Conservation (phyloP, 30 jellyfish, hydroid and myxozoan genomes). For the Cassiopea xamachana region DNA sequence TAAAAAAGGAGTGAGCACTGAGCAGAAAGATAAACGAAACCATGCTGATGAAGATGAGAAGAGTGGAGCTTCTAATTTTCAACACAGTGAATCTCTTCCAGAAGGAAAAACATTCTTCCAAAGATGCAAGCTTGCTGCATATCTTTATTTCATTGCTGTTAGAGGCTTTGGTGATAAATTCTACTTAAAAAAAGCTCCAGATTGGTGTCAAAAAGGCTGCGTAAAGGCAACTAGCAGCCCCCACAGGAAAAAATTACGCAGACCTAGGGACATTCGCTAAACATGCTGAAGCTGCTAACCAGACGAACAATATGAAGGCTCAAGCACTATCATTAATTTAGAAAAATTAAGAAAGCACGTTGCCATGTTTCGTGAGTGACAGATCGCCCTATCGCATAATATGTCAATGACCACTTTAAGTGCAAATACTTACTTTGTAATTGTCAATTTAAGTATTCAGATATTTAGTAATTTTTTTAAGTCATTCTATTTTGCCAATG, state of each 20-base stretch:
- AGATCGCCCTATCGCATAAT: too few relatives aligned
- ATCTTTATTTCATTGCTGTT: slow-evolving; percentile 51
- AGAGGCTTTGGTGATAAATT: slow-evolving; percentile 70
- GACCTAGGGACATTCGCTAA: slow-evolving; percentile 8
- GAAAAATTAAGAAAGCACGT: too few relatives aligned
- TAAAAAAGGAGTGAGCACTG: background rate
- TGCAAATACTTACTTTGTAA: too few relatives aligned
- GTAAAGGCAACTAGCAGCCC: slow-evolving; percentile 19
- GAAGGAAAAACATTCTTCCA: slow-evolving; percentile 14
- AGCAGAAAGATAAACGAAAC: background rate
- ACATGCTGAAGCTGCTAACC: background rate
- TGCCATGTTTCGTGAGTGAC: too few relatives aligned
- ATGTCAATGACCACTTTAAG: too few relatives aligned
- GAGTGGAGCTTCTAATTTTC: background rate
- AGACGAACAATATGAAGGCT: background rate
- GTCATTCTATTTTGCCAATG: too few relatives aligned
- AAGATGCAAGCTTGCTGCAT: slow-evolving; percentile 62
- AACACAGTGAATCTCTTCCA: background rate
- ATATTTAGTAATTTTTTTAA: too few relatives aligned
- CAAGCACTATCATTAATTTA: too few relatives aligned
- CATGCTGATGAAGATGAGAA: background rate
- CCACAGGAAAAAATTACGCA: slow-evolving; percentile 10
- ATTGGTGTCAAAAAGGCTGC: slow-evolving; percentile 50
- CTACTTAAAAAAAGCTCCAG: slow-evolving; percentile 32
- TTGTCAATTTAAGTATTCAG: too few relatives aligned